phyloP scores from a whole-genome alignment of 2,888 invertebrate species.

The Scaptomyza reducta region DNA sequence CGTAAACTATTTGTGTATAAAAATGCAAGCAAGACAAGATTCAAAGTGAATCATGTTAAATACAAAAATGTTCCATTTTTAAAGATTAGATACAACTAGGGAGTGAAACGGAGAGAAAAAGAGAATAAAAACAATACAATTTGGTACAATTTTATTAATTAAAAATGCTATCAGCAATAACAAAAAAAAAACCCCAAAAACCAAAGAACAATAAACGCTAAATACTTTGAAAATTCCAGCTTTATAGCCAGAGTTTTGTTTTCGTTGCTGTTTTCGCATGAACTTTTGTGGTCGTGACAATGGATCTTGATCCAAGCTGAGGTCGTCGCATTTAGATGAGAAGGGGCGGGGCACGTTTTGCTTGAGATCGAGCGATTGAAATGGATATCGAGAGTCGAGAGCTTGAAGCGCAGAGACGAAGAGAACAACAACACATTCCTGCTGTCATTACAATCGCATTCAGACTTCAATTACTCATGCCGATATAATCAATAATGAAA shows the following conservation, averaged over 20 bases:
- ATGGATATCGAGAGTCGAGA: slow-evolving; percentile 32
- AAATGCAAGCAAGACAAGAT: background rate
- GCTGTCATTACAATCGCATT: slow-evolving; percentile 62
- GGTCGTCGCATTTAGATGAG: slow-evolving; percentile 5
- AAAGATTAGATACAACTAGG: slow-evolving; percentile 37
- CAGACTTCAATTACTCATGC: slow-evolving; percentile 63
- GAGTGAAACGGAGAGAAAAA: background rate
- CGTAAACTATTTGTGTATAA: background rate
- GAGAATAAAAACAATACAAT: slow-evolving; percentile 1
- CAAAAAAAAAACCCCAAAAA: slow-evolving; percentile 2
- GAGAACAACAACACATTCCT: slow-evolving; percentile 52
- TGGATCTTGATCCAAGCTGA: slow-evolving; percentile 53
- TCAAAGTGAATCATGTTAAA: background rate
- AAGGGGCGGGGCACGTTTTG: background rate
- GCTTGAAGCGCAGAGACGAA: background rate
- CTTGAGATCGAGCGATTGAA: slow-evolving; percentile 36
- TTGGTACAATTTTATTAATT: slow-evolving; percentile 36
- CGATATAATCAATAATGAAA: slow-evolving; percentile 68
- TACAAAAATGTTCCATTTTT: slow-evolving; percentile 9
- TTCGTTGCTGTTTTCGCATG: slow-evolving; percentile 48
- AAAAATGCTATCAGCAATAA: slow-evolving; percentile 27
- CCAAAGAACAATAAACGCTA: slow-evolving; percentile 19
- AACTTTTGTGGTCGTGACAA: slow-evolving; percentile 72
- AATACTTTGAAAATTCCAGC: slow-evolving; percentile 19
- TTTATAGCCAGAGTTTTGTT: slow-evolving; percentile 17